phyloP scores from a whole-genome alignment of 2,113 vertebrate species.

The Hippoglossus stenolepis region DNA sequence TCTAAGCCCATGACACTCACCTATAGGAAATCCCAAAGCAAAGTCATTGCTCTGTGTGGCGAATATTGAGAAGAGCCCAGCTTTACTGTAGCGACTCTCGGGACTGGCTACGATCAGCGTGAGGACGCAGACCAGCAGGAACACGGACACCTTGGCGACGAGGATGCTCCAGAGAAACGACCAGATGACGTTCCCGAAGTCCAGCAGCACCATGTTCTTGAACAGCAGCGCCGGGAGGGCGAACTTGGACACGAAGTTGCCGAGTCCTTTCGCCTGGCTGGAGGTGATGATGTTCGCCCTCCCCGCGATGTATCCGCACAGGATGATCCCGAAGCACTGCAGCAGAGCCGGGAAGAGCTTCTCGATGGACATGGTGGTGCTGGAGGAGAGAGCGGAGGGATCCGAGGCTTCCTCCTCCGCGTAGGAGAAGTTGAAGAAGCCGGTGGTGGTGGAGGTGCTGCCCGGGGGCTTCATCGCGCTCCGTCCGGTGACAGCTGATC shows the following conservation, averaged over 20 bases:
- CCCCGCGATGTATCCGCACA: slow-evolving; percentile 95
- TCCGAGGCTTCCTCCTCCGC: slow-evolving; percentile 46
- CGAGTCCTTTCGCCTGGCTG: slow-evolving; percentile 93
- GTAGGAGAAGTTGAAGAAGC: slow-evolving; percentile 20
- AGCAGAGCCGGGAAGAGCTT: slow-evolving; percentile 94
- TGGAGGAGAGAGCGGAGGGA: slow-evolving; percentile 35
- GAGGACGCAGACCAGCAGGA: slow-evolving; percentile 89
- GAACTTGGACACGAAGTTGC: slow-evolving; percentile 96
- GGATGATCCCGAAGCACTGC: slow-evolving; percentile 96
- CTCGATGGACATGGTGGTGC: slow-evolving; percentile 90
- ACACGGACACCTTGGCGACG: slow-evolving; percentile 93
- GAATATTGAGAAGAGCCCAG: slow-evolving; percentile 97
- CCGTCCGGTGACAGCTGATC: slow-evolving; percentile 2
- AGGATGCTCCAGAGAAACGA: slow-evolving; percentile 94
- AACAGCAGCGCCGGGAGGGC: slow-evolving; percentile 96
- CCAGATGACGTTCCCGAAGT: slow-evolving; percentile 96
- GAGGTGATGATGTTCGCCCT: slow-evolving; percentile 91
- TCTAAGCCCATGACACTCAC: slow-evolving; percentile 79
- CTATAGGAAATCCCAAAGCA: slow-evolving; percentile 97
- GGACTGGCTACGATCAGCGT: slow-evolving; percentile 91
- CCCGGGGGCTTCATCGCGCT: slow-evolving; percentile 60
- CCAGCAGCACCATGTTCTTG: slow-evolving; percentile 97
- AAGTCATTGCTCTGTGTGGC: slow-evolving; percentile 99
- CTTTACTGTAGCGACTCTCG: slow-evolving; percentile 91
- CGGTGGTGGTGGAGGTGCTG: background rate